Conservation (phyloP, 2,113 vertebrate species). For the Coturnix japonica region DNA sequence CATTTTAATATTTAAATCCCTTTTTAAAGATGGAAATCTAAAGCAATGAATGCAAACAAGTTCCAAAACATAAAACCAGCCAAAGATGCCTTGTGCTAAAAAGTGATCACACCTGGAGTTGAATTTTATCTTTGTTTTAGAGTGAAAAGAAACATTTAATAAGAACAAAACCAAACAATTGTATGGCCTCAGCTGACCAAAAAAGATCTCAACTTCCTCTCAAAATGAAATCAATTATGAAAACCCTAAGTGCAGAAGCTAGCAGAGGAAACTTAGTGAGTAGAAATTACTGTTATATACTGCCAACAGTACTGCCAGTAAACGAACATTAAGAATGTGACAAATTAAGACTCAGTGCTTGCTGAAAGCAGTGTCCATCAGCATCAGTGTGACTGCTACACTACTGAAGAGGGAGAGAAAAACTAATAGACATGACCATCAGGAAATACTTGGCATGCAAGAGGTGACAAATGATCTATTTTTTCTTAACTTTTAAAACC, state of each 20-base stretch:
- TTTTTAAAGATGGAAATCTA: neutral
- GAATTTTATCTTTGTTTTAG: neutral
- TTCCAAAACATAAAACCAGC: neutral
- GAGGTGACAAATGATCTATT: neutral
- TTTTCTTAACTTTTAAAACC: neutral
- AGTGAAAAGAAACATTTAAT: neutral
- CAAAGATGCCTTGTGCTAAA: neutral
- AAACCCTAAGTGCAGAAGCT: neutral
- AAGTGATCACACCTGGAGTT: neutral
- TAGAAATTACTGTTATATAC: neutral
- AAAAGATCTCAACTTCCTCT: neutral
- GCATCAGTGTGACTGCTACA: neutral
- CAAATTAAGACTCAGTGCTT: neutral
- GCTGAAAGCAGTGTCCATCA: neutral
- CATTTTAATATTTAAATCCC: neutral
- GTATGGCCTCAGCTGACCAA: neutral
- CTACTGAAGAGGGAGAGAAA: neutral
- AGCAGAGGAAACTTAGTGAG: neutral
- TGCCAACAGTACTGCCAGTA: neutral
- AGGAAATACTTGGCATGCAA: fast-evolving
- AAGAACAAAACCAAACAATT: neutral
- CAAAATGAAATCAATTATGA: neutral
- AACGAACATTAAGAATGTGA: neutral
- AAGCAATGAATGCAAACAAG: neutral
- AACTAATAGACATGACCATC: neutral